Base-by-base conservation (phyloP, 2,797 vertebrate species). In the Takifugu ocellatus region DNA sequence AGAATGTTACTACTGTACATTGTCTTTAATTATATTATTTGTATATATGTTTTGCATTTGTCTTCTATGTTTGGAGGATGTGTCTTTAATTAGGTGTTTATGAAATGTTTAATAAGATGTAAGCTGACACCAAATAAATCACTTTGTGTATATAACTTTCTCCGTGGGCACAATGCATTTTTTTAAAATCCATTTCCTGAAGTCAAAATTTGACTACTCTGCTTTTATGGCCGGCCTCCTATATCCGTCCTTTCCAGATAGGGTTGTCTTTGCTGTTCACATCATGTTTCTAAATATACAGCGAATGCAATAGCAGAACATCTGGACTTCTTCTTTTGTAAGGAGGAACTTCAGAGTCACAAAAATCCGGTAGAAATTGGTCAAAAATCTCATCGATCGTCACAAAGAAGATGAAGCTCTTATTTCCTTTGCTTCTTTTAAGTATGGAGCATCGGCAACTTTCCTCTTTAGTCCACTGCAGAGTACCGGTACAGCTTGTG, bases 121-220 rank as follows among this genome's bases (percentile, higher is more conserved):
- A 82, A 83, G 82, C 83, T 84, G 78, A 86, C 74, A 86, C 84
- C 85, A 89, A 90, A 91, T 88, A 89, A 90, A 90, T 80, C 29
- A 66, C 63, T 81, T 87, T 88, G 63, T 39, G 36, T 12, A 21
- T n/a, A 46, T n/a, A 46, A 46, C 44, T n/a, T 44, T 44, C 16
- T 44, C 14, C 16, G 3, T 43, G 42, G 76, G 49, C 84, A 79
- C 58, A 68, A 61, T 66, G 43, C 63, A 6, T 52, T 17, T 57
- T 60, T 2, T 25, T 36, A 33, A 21, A 21, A 12, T 36, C 33
- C 47, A 24, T 27, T 31, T 5, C 26, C 33, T 31, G 42, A 0
- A 47, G n/a, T 44, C 25, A 52, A 49, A 50, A 12, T 27, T 14
- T 25, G 3, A 36, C 42, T 43, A 21, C 21, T 21, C 15, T 17